These are phyloP conservation scores for Misgurnus mizolepis DNA, from an alignment of 2,113 vertebrate genomes.

Conservation along the genomic window DNA sequence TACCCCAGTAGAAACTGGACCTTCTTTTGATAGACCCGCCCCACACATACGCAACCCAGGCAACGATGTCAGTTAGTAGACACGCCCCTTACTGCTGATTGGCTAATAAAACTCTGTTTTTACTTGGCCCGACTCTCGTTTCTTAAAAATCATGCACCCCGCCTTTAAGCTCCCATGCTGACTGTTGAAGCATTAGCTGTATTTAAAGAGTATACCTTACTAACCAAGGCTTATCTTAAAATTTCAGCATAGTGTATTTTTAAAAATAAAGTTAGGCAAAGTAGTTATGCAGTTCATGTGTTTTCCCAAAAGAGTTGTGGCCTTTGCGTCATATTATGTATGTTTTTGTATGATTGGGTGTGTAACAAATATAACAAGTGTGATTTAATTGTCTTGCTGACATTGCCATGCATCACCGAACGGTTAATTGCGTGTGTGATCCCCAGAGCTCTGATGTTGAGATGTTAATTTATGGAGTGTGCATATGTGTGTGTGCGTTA, in stretches of 20 bases:
- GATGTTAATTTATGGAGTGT: conserved; percentile 25
- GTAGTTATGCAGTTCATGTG: background rate
- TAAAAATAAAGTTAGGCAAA: no score
- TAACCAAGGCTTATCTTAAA: no score
- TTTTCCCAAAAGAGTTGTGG: conserved; percentile 41
- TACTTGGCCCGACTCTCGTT: no score
- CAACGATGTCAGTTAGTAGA: no score
- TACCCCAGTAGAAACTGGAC: no score
- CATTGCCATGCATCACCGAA: conserved; percentile 23
- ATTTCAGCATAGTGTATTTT: no score
- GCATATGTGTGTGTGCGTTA: background rate
- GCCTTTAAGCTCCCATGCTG: background rate
- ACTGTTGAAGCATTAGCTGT: background rate
- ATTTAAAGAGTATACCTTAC: background rate
- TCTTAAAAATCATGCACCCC: no score
- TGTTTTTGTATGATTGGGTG: conserved; percentile 34
- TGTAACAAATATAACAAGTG: conserved; percentile 29
- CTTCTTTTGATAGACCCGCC: no score
- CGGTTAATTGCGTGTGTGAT: conserved; percentile 33
- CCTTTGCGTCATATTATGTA: conserved; percentile 12
- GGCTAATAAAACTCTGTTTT: no score
- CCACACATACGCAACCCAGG: no score
- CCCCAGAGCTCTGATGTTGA: conserved; percentile 20
- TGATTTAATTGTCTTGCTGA: conserved; percentile 31
- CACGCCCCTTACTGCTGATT: no score